Base-by-base conservation (phyloP, 2,888 invertebrate genomes). In the Drosophila anomalata region DNA sequence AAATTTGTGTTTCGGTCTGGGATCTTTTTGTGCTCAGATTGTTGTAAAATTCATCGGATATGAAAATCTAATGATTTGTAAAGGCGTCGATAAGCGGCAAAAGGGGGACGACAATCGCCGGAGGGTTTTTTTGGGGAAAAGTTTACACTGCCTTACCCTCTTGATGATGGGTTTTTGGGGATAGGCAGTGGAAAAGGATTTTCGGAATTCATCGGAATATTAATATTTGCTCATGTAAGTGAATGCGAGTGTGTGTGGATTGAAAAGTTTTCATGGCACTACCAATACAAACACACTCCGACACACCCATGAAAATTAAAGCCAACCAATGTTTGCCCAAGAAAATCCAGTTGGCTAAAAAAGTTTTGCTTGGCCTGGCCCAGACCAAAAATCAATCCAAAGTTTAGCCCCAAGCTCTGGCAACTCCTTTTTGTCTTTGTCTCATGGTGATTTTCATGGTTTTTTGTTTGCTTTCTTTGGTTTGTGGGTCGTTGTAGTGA, bases 31-130 rank as follows among this genome's bases (percentile, higher is more conserved):
- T 61, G 42, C 39, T 54, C 54, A 83, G 77, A 79, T 79, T 81
- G 88, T 74, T 78, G 77, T 88, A 76, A 85, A 89, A 89, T 82
- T 86, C 89, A 89, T 89, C 89, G 84, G 89, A 89, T 89, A 88
- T 87, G 88, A 89, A 89, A 89, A 89, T 89, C 89, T 89, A 89
- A 89, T 89, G 89, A 89, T 89, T 89, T 89, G 89, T 89, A 89
- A 89, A 89, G 89, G 80, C 86, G 66, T 55, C 80, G 89, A 89
- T 89, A 89, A 89, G 89, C 84, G 87, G 53, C 41, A 59, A 48
- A 41, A 62, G 33, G 29, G 47, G 26, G 39, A 48, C 61, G 44
- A 24, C 24, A 39, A n/a, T 26, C 11, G 73, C 72, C 72, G 22
- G 20, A 22, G 71, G 61, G 56, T 29, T 46, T 41, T 24, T 33